Evolutionary conservation across 2,888 invertebrate species (phyloP), one percentile per base, ranked within the genome.

Genomic region (Epicampocera succincta): DNA sequence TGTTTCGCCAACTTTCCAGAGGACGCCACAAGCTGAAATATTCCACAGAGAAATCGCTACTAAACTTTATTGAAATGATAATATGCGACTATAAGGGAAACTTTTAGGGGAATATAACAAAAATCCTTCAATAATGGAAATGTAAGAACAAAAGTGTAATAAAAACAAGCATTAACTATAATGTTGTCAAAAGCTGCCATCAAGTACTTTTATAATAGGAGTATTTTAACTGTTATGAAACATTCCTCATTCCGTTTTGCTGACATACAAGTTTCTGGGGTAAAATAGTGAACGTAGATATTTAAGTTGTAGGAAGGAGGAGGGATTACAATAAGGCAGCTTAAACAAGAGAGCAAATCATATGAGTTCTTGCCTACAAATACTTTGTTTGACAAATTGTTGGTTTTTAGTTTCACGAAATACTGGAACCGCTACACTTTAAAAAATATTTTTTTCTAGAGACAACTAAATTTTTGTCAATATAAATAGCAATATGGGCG

Each of bases 141-240:
- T n/a, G n/a, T n/a, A n/a, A 33, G 8, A 33, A 33, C 9, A 33
- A 33, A 5, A 54, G 38, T 46, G 21, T 42, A 54, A 73, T 65
- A 65, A 65, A 65, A 73, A 29, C 33, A 68, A 69, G 12, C 15
- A 76, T 69, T 69, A 52, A 17, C 13, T 40, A 42, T 58, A 58
- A 38, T 58, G 33, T 42, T 17, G 19, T 46, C 13, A 54, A 65
- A 72, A 56, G 52, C 48, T 61, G 68, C 61, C 76, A 76, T 38
- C 76, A 69, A 61, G 52, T 21, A 61, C 52, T 76, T 58, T 15
- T 5, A 29, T 72, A 38, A 60, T 40, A n/a, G n/a, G n/a, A n/a
- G n/a, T n/a, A 42, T 50, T 61, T 29, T 17, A 33, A 33, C 33
- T 33, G 3, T 33, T 33, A 33, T 33, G 33, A 33, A 33, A 33